Base-by-base conservation (phyloP, 1,140 invertebrate genomes). In the Bemisia tabaci region DNA sequence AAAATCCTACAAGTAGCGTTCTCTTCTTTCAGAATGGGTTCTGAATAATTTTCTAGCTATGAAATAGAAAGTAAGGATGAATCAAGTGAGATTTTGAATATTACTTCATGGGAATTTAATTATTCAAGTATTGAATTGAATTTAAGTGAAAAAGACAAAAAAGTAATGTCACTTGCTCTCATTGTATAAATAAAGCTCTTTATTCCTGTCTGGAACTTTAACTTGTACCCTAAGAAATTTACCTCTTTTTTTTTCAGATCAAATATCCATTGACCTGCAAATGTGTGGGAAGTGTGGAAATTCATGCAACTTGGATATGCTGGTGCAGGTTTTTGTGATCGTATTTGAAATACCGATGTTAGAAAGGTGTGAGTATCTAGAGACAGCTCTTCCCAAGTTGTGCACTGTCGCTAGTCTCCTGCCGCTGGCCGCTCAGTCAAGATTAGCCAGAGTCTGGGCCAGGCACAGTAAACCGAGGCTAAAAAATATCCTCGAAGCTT, bases 311-410 rank as follows among this genome's bases (percentile, higher is more conserved):
- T 77, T 76, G 69, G 79, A 79, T 39, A 75, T 77, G 77, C 77
- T 84, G 25, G 74, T 87, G 24, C 91, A 93, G 73, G 87, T 91
- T 59, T 87, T 95, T 71, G 80, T 94, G 24, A 92, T 95, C 68
- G 86, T 93, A 22, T 90, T 94, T 74, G 92, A 96, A 79, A 88
- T 94, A 69, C 91, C 91, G 9, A 84, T 86, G 66, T 80, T 94
- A 26, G 87, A 90, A 72, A 64, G 48, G 25, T 66, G 65, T 33
- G 62, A 69, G 25, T 71, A 67, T 65, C 26, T 72, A 5, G 70
- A 71, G 33, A 25, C 66, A 26, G 68, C 68, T 22, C 60, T 71
- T 21, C 70, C 70, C 22, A 85, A 86, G 70, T 77, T 95, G 48
- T 94, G 92, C 71, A 85, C 88, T 74, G 89, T 89, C 2, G 83